Evolutionary conservation across 2,113 vertebrate genomes (phyloP).

Genomic region (Gobiocypris rarus): DNA sequence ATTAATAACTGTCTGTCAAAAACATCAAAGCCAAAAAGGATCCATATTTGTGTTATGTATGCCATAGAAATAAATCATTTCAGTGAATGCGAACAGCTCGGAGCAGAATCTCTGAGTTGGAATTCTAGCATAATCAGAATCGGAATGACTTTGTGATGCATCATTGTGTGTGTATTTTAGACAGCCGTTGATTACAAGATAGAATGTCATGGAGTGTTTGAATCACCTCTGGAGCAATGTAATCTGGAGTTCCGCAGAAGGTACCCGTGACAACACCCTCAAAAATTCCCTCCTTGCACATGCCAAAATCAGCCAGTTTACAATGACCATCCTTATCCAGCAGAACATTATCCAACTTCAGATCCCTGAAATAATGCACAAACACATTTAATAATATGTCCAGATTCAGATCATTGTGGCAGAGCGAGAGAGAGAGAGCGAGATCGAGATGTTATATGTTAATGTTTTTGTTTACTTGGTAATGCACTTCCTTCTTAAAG

Average conservation of each 20-base stretch:
- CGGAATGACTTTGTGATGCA: neutral
- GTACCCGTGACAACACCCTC: constrained; percentile 87
- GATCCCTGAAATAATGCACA: constrained; percentile 79
- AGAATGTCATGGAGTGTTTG: neutral
- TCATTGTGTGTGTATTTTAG: neutral
- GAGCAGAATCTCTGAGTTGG: neutral
- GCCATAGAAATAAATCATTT: neutral
- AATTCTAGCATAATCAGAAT: too few species aligned
- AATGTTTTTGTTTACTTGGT: neutral
- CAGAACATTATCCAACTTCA: constrained; percentile 96
- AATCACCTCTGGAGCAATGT: constrained; percentile 95
- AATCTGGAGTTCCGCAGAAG: constrained; percentile 97
- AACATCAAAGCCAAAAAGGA: neutral
- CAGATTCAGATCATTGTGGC: neutral
- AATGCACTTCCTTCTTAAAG: neutral
- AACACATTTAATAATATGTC: constrained; percentile 6
- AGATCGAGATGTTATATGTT: neutral
- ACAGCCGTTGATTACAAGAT: neutral
- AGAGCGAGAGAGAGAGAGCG: neutral
- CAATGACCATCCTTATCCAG: constrained; percentile 96
- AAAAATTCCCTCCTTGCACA: constrained; percentile 96
- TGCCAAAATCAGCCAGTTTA: constrained; percentile 97
- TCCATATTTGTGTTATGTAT: neutral
- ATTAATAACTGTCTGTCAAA: too few species aligned
- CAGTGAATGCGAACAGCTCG: neutral